phyloP scores from a whole-genome alignment of 2,888 invertebrate genomes.

The Bhutanitis thaidina region DNA sequence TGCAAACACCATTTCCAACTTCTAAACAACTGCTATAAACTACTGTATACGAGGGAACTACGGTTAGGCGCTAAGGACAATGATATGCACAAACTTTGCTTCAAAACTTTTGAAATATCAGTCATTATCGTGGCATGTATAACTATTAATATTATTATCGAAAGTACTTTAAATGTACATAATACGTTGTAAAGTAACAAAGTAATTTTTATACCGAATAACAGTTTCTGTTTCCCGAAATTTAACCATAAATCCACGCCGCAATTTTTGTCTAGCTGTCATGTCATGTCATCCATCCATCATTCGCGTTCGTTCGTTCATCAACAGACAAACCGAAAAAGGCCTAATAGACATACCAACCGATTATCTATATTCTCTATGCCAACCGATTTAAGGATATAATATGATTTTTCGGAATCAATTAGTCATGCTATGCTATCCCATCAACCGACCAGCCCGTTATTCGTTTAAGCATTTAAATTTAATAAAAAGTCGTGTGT shows the following conservation, averaged over 20 bases:
- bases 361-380: too few species aligned
- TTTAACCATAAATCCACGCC: conserved; percentile 73
- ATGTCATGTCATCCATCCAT: conserved; percentile 50
- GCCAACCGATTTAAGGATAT: too few species aligned
- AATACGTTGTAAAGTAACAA: conserved; percentile 14
- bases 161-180: conserved; percentile 17
- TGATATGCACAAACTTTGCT: conserved; percentile 76
- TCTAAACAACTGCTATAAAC: conserved; percentile 62
- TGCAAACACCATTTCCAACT: conserved; percentile 59
- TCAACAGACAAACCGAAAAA: conserved; percentile 19
- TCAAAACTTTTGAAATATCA: conserved; percentile 67
- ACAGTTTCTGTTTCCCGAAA: conserved; percentile 49
- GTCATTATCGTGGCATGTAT: conserved; percentile 62
- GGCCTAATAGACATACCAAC: not conserved
- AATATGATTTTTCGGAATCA: too few species aligned
- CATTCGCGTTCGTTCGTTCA: conserved; percentile 25
- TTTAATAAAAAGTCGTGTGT: too few species aligned
- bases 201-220: conserved; percentile 32
- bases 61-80: conserved; percentile 66
- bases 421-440: too few species aligned
- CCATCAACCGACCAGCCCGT: too few species aligned
- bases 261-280: conserved; percentile 68
- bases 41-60: conserved; percentile 55
- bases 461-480: too few species aligned
- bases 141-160: conserved; percentile 34